Conservation (phyloP, 2,113 vertebrate species). For the Myrmecobius fasciatus region DNA sequence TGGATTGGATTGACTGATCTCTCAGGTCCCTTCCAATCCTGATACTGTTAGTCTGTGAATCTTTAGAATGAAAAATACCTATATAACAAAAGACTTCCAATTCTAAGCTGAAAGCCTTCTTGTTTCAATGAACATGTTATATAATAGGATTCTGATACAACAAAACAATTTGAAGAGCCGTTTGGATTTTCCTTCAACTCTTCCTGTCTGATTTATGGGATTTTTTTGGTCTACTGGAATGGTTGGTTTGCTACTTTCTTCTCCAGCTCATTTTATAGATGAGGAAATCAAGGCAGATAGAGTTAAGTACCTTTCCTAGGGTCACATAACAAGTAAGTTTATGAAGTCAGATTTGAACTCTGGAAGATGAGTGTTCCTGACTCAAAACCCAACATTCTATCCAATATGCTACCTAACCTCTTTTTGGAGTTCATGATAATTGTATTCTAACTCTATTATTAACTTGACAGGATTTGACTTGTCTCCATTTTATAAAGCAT, state of each 20-base stretch:
- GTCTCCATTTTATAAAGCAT: neutral
- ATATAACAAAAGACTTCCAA: no score
- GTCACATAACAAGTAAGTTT: neutral
- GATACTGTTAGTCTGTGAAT: neutral
- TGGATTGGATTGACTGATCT: neutral
- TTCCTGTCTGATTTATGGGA: neutral
- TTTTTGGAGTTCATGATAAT: neutral
- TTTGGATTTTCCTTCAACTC: neutral
- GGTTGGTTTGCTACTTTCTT: neutral
- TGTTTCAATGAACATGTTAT: no score
- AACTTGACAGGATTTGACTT: neutral
- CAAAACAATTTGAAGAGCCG: no score
- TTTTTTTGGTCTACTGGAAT: neutral
- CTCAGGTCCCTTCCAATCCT: neutral
- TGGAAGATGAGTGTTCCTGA: neutral
- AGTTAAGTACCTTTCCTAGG: neutral
- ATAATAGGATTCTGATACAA: no score
- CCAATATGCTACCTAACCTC: neutral
- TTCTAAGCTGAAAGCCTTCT: no score
- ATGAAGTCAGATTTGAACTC: neutral
- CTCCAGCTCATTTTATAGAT: neutral
- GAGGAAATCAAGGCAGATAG: neutral
- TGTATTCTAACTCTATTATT: neutral
- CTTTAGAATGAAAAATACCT: neutral
- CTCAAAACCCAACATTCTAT: neutral